Evolutionary conservation across 2,888 invertebrate species (phyloP), one percentile per base, ranked within the genome.

Genomic region (Mamestra brassicae): DNA sequence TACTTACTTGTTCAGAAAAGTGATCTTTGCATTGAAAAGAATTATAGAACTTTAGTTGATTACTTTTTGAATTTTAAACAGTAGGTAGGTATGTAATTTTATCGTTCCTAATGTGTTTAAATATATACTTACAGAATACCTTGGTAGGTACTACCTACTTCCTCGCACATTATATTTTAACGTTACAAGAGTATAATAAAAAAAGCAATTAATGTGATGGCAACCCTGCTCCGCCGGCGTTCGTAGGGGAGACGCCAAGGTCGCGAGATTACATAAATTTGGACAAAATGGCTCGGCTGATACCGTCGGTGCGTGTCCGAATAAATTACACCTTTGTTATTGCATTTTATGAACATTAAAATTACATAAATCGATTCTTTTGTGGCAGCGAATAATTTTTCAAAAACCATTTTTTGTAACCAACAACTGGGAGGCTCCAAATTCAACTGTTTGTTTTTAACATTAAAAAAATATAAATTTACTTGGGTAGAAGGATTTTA

Each of bases 231-330:
- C 45, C n/a, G 38, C 74, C 72, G 67, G 26, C 26, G 82, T 84
- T 78, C 50, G 74, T 64, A 78, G 81, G 88, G 88, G 86, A 63
- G 74, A 78, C 77, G 58, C 71, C 80, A 88, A 88, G 88, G 88
- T 88, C 88, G 61, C 54, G 50, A 61, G 79, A 88, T 87, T 87
- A 87, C 83, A 85, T 87, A 81, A 86, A 85, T 84, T 84, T 78
- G 73, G 75, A 88, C 78, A 79, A 80, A 87, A 85, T 80, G 78
- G 80, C 76, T 63, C 71, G 76, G 74, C 81, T 62, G 73, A 45
- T 72, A 64, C 45, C n/a, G 71, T 63, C 55, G 72, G 75, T 68
- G 81, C 81, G 70, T 76, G 85, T 70, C 69, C 42, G 69, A 69
- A 66, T 70, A 81, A 82, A 81, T 81, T 76, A 84, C 76, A 62